Percentiles rank a stretch among this genome's conserved stretches.
phyloP scores from a whole-genome alignment of 2,888 invertebrate genomes.

The Lutraria lutraria region DNA sequence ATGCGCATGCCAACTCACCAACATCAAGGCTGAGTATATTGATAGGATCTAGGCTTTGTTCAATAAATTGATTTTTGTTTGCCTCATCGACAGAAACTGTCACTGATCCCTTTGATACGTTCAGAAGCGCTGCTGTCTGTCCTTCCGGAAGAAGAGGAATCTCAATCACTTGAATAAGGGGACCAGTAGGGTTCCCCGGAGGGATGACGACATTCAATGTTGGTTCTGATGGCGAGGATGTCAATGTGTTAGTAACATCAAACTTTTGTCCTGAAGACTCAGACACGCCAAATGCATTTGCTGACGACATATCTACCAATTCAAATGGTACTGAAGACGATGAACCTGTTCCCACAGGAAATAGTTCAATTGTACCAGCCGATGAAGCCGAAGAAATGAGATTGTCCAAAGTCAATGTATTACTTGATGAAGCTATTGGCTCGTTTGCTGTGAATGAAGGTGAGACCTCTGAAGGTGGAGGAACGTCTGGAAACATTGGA shows the following conservation, averaged over 20 bases:
- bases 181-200: constrained; percentile 32
- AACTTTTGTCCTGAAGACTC: neutral
- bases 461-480: neutral
- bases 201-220: constrained; percentile 25
- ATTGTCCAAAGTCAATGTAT: neutral
- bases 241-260: constrained; percentile 14
- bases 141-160: constrained; percentile 62
- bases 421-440: neutral
- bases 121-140: constrained; percentile 57
- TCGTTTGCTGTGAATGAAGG: neutral
- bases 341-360: neutral
- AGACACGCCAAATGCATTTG: neutral
- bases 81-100: neutral
- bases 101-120: constrained; percentile 26
- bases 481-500: neutral
- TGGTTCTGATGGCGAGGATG: neutral
- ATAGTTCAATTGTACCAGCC: neutral
- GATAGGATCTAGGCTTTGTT: neutral
- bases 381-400: neutral
- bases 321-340: neutral
- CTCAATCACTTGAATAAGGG: constrained; percentile 56
- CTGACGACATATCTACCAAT: neutral
- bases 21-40: constrained; percentile 22
- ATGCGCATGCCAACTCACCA: constrained; percentile 45
- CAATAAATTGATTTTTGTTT: neutral